Conservation (phyloP, 2,113 vertebrate genomes). For the Ciconia maguari region DNA sequence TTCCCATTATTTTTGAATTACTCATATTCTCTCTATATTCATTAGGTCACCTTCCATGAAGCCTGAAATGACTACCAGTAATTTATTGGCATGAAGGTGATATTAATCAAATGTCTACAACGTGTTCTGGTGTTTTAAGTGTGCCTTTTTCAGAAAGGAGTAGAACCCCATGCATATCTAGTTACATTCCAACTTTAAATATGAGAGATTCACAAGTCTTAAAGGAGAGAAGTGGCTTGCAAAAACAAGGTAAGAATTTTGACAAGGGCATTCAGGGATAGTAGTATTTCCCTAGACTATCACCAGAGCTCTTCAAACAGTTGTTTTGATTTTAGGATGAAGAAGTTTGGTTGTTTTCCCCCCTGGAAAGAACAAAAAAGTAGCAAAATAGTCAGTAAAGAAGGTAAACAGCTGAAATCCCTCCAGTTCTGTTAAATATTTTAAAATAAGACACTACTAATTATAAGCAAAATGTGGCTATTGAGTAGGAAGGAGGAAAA, state of each 20-base stretch:
- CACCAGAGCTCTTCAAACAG: not conserved
- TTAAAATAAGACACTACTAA: not conserved
- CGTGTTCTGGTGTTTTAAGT: not conserved
- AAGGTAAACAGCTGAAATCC: not conserved
- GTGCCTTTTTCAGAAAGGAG: not conserved
- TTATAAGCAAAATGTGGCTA: not conserved
- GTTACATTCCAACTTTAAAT: not conserved
- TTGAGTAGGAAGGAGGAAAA: not conserved
- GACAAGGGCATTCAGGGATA: not conserved
- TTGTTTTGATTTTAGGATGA: not conserved
- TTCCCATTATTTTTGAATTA: not conserved
- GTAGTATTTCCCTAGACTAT: not conserved
- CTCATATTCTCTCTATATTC: not conserved
- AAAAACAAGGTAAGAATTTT: not conserved
- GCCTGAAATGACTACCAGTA: not conserved
- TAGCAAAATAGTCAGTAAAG: not conserved
- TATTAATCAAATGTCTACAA: not conserved
- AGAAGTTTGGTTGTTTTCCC: not conserved
- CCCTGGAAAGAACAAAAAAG: not conserved
- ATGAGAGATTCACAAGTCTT: not conserved
- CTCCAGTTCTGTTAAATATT: not conserved
- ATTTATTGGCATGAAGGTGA: not conserved
- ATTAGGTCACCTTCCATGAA: not conserved
- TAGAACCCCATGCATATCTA: not conserved
- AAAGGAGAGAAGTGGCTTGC: not conserved